Evolutionary conservation across 2,113 vertebrate species (phyloP).

Genomic region (Chamaea fasciata): DNA sequence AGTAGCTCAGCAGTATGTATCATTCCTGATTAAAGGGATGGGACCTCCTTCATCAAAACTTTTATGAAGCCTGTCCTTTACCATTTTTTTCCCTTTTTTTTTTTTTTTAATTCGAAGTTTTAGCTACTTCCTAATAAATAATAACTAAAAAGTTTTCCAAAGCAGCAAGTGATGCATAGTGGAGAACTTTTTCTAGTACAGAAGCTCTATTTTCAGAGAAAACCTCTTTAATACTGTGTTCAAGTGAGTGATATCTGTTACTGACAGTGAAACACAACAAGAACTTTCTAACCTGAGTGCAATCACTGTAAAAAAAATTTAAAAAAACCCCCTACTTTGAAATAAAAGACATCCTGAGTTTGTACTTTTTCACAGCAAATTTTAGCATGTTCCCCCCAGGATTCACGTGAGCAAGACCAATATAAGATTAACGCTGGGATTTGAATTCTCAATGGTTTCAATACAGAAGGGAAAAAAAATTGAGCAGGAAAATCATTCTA

Average conservation of each 20-base stretch:
- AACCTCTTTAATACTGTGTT: neutral
- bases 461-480: neutral
- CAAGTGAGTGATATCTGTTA: neutral
- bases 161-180: neutral
- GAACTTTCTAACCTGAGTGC: neutral
- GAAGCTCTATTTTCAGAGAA: neutral
- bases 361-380: neutral
- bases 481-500: neutral
- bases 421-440: neutral
- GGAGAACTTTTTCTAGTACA: neutral
- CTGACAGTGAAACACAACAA: neutral
- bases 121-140: neutral
- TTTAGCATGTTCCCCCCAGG: neutral
- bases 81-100: fast-evolving
- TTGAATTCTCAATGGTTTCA: neutral
- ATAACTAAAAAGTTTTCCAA: neutral
- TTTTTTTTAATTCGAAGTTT: neutral
- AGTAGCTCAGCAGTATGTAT: neutral
- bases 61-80: fast-evolving
- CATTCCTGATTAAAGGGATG: neutral
- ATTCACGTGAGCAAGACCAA: constrained; percentile 3
- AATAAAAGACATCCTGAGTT: neutral
- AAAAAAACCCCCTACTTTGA: neutral
- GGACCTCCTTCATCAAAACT: neutral
- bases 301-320: neutral